Conservation (phyloP, 1,140 invertebrate genomes). For the Lepidurus packardi region DNA sequence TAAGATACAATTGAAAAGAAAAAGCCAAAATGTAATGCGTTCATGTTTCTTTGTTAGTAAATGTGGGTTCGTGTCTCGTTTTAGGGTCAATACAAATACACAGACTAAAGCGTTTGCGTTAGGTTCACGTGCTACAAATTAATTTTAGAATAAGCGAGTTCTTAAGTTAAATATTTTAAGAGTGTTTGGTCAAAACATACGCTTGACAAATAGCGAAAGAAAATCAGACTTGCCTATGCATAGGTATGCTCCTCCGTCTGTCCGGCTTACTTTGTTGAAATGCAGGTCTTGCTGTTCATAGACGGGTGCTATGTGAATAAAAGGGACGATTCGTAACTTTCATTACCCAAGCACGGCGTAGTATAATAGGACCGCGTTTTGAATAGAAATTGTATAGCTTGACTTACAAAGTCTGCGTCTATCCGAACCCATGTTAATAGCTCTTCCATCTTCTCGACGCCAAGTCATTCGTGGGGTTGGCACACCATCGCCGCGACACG, state of each 20-base stretch:
- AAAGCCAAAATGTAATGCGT: too few relatives aligned
- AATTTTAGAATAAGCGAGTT: neutral
- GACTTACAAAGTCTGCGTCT: constrained; percentile 70
- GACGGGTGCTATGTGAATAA: constrained; percentile 57
- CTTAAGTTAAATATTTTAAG: neutral
- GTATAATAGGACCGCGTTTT: neutral
- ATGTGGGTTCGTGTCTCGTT: too few relatives aligned
- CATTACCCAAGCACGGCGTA: neutral
- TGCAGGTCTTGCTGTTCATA: constrained; percentile 75
- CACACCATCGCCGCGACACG: constrained; percentile 75
- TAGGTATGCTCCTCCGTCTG: constrained; percentile 62
- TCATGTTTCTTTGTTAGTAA: too few relatives aligned
- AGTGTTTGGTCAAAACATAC: neutral
- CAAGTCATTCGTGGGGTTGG: constrained; percentile 82
- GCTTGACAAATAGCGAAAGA: neutral
- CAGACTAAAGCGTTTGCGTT: too few relatives aligned
- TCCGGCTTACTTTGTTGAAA: constrained; percentile 72
- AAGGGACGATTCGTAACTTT: constrained; percentile 21
- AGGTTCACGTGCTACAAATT: too few relatives aligned
- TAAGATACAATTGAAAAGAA: too few relatives aligned
- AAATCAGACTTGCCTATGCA: constrained; percentile 34
- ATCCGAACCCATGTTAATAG: constrained; percentile 61
- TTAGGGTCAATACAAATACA: too few relatives aligned
- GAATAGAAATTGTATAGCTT: constrained; percentile 3
- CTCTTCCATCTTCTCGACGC: constrained; percentile 80